Percentiles rank a stretch among this genome's conserved stretches.
phyloP scores from a whole-genome alignment of 2,113 vertebrate genomes.

The Calonectris borealis region DNA sequence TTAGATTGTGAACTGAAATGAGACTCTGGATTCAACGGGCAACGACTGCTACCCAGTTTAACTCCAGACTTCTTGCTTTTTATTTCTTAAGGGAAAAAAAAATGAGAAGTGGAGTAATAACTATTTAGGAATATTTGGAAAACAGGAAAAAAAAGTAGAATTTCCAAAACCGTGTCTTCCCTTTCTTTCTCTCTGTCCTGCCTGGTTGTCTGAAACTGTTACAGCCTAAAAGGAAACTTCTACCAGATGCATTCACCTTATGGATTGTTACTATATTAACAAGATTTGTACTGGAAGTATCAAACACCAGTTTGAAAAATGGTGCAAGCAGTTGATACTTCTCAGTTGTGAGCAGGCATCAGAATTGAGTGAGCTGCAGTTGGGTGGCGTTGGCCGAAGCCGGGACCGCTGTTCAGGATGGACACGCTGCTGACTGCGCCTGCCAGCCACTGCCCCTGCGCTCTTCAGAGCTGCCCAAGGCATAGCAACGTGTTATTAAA shows the following conservation, averaged over 20 bases:
- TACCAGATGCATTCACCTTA: background rate
- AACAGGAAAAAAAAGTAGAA: background rate
- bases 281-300: background rate
- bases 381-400: rapidly evolving
- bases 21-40: background rate
- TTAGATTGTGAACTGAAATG: background rate
- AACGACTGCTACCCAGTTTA: background rate
- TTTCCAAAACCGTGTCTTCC: background rate
- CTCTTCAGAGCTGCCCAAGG: background rate
- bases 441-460: background rate
- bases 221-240: background rate
- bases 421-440: rapidly evolving
- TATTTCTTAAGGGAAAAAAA: background rate
- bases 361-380: background rate
- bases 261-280: background rate
- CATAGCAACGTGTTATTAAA: background rate
- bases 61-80: background rate
- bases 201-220: background rate
- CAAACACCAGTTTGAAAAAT: background rate
- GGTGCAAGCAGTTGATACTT: background rate
- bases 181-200: background rate
- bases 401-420: background rate
- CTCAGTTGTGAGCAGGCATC: background rate
- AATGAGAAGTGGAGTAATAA: background rate
- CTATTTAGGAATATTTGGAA: background rate